Conservation (phyloP, 2,113 vertebrate species). For the Sturnus vulgaris region DNA sequence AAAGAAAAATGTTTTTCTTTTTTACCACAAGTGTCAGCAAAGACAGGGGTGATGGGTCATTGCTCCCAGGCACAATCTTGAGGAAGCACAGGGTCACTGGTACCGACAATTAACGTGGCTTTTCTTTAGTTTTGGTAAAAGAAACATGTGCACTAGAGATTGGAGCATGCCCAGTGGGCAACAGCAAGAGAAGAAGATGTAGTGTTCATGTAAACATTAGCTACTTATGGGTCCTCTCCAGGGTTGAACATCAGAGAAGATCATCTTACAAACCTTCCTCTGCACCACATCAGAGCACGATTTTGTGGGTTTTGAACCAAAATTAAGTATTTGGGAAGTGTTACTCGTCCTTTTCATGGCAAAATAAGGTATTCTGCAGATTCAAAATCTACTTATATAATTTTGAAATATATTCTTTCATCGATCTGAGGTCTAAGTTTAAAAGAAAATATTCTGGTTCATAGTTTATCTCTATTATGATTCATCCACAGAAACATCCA, state of each 20-base stretch:
- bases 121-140: background rate
- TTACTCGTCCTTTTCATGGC: fast-evolving
- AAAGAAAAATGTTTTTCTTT: conserved; percentile 40
- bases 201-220: background rate
- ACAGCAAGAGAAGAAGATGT: background rate
- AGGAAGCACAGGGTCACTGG: background rate
- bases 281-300: fast-evolving
- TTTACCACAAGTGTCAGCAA: background rate
- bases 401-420: background rate
- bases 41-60: background rate
- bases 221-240: background rate
- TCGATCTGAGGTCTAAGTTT: background rate
- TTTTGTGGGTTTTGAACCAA: background rate
- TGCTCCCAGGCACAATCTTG: background rate
- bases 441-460: background rate
- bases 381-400: background rate
- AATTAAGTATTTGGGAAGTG: background rate
- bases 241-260: background rate
- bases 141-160: fast-evolving
- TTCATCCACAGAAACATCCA: background rate
- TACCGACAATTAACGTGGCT: fast-evolving
- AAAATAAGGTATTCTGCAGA: background rate
- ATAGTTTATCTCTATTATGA: background rate
- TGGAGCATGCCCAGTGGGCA: fast-evolving
- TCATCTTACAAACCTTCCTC: background rate